These are phyloP conservation scores for Xerus rutilus DNA, from an alignment of 2,797 vertebrate species.

Conservation along the genomic window DNA sequence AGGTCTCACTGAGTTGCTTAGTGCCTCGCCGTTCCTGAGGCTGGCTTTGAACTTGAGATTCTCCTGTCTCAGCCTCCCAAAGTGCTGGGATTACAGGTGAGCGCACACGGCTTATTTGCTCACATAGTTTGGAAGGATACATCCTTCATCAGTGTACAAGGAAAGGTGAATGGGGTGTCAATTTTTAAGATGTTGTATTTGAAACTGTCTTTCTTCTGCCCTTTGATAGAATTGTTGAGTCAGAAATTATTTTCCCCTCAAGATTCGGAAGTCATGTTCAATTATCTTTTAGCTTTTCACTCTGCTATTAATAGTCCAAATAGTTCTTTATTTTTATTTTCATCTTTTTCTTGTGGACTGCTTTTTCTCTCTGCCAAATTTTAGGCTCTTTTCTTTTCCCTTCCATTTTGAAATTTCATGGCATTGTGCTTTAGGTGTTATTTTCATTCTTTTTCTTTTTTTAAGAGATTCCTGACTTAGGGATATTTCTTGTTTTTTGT, in stretches of 20 bases:
- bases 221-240: neutral
- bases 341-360: neutral
- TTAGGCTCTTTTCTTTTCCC: neutral
- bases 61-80: too few species aligned
- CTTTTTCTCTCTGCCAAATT: constrained; percentile 1
- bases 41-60: too few species aligned
- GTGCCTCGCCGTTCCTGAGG: too few species aligned
- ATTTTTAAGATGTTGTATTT: neutral
- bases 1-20: too few species aligned
- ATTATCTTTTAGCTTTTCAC: neutral
- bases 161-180: neutral
- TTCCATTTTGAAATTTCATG: constrained; percentile 2
- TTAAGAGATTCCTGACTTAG: neutral
- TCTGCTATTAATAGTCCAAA: neutral
- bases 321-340: constrained; percentile 29
- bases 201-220: neutral
- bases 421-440: neutral
- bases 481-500: neutral
- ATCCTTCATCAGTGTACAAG: neutral
- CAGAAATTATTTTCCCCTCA: constrained; percentile 33
- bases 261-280: constrained; percentile 1
- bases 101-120: neutral
- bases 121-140: neutral
- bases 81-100: too few species aligned
- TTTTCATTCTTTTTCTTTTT: neutral